Base-by-base conservation (phyloP, 2,113 vertebrate genomes). In the Caranx melampygus region DNA sequence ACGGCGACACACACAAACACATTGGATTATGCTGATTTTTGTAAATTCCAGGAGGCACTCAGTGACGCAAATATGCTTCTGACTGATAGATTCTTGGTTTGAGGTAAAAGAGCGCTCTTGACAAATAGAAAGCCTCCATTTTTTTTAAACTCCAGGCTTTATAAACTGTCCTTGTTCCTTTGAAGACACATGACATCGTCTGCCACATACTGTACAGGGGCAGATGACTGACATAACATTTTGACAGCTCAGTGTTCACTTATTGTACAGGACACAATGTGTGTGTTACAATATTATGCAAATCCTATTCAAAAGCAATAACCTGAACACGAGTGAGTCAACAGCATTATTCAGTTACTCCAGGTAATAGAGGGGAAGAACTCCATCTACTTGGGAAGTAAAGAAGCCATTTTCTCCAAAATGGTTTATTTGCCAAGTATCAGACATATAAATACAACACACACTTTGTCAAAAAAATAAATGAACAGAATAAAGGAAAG, bases 21-120 rank as follows among this genome's bases (percentile, higher is more conserved):
- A 49, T 14, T 51, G 72, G 78, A 86, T 88, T 81, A 87, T 88
- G 84, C 75, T 84, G 81, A 89, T 88, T 77, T 82, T 77, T 77
- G 45, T 66, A 42, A 83, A 81, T 80, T 84, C 80, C 66, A 83
- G 61, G 33, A 37, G 73, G 68, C 78, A 83, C 82, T 86, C 68
- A 67, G 78, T 71, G 77, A 91, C 83, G 79, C 67, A 89, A 86
- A 83, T 83, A 70, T 35, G 67, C 62, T 40, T 63, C 34, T 73
- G 75, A 78, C 78, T 86, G 62, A 81, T 31, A 87, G 65, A 82
- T 34, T 83, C 68, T 71, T 67, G 60, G 54, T 83, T 85, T 70
- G 65, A 87, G 67, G 52, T 73, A 69, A 82, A 76, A 58, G 79
- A 82, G 83, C 34, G 42, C 83, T 76, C 65, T 82, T 66, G 59